Conservation (phyloP, 2,797 vertebrate genomes). For the Enteromius paludinosus region DNA sequence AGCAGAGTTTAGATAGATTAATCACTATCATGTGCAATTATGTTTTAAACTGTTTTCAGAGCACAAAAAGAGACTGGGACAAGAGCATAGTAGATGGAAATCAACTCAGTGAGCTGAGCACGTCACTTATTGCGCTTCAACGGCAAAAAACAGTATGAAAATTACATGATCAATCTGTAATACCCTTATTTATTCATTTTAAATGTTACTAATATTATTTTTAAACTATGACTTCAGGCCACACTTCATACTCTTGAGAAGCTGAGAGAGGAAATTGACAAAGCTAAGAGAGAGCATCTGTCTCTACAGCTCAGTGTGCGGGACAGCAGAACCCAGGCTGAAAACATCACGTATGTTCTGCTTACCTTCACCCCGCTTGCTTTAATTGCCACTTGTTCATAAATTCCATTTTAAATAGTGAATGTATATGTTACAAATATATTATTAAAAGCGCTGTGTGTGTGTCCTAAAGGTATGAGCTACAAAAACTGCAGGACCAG, state of each 20-base stretch:
- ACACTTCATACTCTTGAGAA: conserved; percentile 64
- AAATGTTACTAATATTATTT: not conserved
- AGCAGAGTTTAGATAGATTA: not conserved
- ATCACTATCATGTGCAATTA: not conserved
- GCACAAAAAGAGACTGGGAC: not conserved
- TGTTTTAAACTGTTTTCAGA: conserved; percentile 29
- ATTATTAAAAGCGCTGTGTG: not conserved
- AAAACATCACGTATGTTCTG: conserved; percentile 70
- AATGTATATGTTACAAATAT: conserved; percentile 7
- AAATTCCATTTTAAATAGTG: not conserved
- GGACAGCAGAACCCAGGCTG: conserved; percentile 61
- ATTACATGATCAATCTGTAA: not conserved
- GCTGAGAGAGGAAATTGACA: conserved; percentile 54
- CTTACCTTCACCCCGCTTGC: not conserved
- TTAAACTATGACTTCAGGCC: conserved; percentile 64
- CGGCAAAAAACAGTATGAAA: conserved; percentile 46
- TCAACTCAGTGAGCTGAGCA: conserved; percentile 18
- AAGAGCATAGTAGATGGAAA: conserved; percentile 14
- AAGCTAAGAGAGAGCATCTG: conserved; percentile 65
- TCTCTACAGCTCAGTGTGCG: conserved; percentile 58
- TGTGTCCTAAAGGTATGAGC: conserved; percentile 69
- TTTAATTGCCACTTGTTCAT: not conserved
- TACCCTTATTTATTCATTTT: not conserved
- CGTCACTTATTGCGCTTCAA: conserved; percentile 27
- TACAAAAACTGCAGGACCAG: conserved; percentile 62